Evolutionary conservation across 2,113 vertebrate species (phyloP).

Genomic region (Aldabrachelys gigantea): DNA sequence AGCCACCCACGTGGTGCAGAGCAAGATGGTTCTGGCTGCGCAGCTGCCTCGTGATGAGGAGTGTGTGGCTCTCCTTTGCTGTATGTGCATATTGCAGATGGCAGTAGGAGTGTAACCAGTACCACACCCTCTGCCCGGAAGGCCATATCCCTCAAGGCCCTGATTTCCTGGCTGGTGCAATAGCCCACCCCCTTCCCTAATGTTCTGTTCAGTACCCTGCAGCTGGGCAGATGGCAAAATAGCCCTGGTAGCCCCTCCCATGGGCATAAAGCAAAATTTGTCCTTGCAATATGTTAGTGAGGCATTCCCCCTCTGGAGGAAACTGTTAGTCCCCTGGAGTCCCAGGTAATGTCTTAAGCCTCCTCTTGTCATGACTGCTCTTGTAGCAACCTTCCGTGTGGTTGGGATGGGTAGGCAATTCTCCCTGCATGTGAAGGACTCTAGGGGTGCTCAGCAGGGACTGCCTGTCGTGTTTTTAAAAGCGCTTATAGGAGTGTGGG

Average conservation of each 20-base stretch:
- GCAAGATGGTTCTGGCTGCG: not conserved
- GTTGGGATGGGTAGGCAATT: not conserved
- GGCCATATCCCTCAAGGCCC: not conserved
- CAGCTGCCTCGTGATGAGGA: not conserved
- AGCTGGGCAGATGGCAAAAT: slow-evolving; percentile 7
- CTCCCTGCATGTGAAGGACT: not conserved
- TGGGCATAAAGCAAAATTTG: not conserved
- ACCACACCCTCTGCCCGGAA: not conserved
- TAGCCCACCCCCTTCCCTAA: not conserved
- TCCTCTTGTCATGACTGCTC: not conserved
- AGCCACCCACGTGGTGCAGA: not conserved
- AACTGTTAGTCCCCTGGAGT: not conserved
- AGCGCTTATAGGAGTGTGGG: not conserved
- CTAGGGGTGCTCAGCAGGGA: not conserved
- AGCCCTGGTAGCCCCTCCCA: not conserved
- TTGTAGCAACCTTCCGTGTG: not conserved
- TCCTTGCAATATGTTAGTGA: not conserved
- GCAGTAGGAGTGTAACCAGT: not conserved
- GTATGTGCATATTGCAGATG: not conserved
- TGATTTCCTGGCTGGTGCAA: not conserved
- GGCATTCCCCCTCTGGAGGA: not conserved
- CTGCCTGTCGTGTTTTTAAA: not conserved
- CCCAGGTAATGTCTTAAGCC: not conserved
- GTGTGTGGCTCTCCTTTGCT: not conserved
- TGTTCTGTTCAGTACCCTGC: not conserved